phyloP scores from a whole-genome alignment of 2,797 vertebrate species.

The Phataginus tricuspis region DNA sequence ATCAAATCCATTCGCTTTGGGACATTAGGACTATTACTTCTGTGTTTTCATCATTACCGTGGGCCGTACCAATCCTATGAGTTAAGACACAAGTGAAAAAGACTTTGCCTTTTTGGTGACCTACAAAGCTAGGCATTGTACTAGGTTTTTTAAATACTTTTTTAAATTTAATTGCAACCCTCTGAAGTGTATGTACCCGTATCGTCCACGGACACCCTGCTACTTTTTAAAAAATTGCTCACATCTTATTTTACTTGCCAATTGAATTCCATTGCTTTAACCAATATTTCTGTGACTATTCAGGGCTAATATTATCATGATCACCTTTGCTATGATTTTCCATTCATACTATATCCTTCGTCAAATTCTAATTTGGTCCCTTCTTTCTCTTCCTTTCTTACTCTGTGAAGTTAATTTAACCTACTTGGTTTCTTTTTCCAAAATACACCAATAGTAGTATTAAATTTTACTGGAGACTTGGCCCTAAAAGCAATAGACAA shows the following conservation, averaged over 20 bases:
- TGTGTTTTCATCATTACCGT: not conserved
- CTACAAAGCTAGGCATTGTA: not conserved
- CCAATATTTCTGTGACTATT: not conserved
- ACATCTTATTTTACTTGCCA: not conserved
- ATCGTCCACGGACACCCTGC: not conserved
- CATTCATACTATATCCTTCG: not conserved
- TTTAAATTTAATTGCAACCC: not conserved
- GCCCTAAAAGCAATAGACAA: not conserved
- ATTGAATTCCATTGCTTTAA: not conserved
- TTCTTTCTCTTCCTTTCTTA: not conserved
- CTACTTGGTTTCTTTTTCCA: not conserved
- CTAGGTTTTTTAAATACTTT: not conserved
- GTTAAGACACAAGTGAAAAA: not conserved
- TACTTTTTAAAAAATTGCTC: not conserved
- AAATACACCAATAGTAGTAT: not conserved
- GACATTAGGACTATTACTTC: not conserved
- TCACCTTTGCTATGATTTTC: not conserved
- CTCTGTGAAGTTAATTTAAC: not conserved
- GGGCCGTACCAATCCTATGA: not conserved
- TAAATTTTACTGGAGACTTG: not conserved
- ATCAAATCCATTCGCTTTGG: not conserved
- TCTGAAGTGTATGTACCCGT: not conserved
- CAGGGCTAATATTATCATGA: not conserved
- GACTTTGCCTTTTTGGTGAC: not conserved
- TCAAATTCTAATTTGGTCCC: not conserved